These are phyloP conservation scores for Melinaea marsaeus DNA, from an alignment of 2,888 invertebrate species.

Conservation along the genomic window DNA sequence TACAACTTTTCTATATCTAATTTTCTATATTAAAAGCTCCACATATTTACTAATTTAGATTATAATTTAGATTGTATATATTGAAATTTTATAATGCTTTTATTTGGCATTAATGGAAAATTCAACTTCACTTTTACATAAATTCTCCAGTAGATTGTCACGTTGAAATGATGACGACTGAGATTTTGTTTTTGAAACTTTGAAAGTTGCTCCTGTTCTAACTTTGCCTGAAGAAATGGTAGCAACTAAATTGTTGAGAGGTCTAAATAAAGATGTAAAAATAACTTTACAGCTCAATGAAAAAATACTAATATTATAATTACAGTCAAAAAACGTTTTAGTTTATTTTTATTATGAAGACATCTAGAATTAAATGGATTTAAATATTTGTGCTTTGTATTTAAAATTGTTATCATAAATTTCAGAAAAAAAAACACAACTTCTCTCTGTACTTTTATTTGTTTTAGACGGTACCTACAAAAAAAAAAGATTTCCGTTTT, in stretches of 20 bases:
- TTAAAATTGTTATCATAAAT: neutral
- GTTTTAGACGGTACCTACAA: constrained; percentile 6
- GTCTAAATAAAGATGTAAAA: constrained; percentile 10
- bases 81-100: too few relatives aligned
- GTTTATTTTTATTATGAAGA: neutral
- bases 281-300: constrained; percentile 1
- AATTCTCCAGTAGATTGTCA: constrained; percentile 11
- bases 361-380: neutral
- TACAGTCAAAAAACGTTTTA: too few relatives aligned
- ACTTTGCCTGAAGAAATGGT: constrained; percentile 20
- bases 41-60: too few relatives aligned
- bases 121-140: too few relatives aligned
- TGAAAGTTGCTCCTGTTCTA: constrained; percentile 19
- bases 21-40: too few relatives aligned
- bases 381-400: neutral
- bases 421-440: neutral
- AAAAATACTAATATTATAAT: neutral
- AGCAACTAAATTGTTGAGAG: constrained; percentile 6
- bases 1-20: too few relatives aligned
- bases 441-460: neutral
- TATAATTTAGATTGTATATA: too few relatives aligned
- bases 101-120: too few relatives aligned
- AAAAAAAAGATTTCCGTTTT: constrained; percentile 22
- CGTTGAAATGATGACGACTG: constrained; percentile 15
- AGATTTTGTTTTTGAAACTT: constrained; percentile 21